Evolutionary conservation across 1,140 invertebrate species (phyloP).

Genomic region (Saccostrea echinata): DNA sequence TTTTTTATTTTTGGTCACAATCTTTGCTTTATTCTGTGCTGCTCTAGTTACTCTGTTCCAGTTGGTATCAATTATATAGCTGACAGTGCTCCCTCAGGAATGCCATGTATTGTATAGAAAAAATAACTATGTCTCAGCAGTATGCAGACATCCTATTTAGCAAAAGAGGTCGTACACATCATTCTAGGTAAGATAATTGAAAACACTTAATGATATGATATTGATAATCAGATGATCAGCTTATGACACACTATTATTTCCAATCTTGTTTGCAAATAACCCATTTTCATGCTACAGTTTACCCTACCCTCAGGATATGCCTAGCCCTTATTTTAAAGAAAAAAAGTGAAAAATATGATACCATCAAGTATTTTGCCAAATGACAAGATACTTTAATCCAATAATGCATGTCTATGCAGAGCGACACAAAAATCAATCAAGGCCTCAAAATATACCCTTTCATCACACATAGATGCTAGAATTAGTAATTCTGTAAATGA

Average conservation of each 20-base stretch:
- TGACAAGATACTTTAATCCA: not conserved
- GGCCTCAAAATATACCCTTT: not conserved
- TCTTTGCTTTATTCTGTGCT: no score
- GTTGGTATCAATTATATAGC: slow-evolving; percentile 9
- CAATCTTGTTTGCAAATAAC: not conserved
- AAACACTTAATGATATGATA: not conserved
- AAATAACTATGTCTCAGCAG: not conserved
- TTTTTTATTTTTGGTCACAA: no score
- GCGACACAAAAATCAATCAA: not conserved
- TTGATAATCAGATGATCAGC: not conserved
- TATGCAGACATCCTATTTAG: not conserved
- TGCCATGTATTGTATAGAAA: not conserved
- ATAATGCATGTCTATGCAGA: not conserved
- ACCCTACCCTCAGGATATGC: no score
- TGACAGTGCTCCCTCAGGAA: not conserved
- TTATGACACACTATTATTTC: not conserved
- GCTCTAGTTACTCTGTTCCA: not conserved
- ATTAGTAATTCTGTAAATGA: not conserved
- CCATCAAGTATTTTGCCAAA: not conserved
- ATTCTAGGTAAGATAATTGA: not conserved
- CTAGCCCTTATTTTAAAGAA: no score
- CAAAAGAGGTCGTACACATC: no score
- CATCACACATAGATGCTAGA: not conserved
- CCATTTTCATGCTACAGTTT: no score
- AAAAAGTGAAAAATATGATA: not conserved